Percentiles rank a stretch among this genome's conserved stretches.
Evolutionary conservation across 1,140 invertebrate species (phyloP).

Genomic region (Drosophila serrata): DNA sequence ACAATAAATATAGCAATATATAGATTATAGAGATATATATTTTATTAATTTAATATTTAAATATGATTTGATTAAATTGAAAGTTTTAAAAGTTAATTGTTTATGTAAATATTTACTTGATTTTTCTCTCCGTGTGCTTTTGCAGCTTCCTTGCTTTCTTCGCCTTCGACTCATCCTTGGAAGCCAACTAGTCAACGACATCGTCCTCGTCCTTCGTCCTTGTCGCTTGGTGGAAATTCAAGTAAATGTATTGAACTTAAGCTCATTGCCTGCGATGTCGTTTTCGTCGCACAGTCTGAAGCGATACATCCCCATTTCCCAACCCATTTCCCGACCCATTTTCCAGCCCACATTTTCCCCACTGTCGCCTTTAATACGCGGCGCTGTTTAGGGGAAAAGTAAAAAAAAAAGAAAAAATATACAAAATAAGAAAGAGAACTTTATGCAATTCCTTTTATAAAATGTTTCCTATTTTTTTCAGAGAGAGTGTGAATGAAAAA

Average conservation of each 20-base stretch:
- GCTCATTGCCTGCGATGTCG: slow-evolving; percentile 79
- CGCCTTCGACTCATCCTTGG: slow-evolving; percentile 30
- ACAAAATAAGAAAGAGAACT: slow-evolving; percentile 39
- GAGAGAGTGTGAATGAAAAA: background rate
- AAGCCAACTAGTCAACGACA: slow-evolving; percentile 78
- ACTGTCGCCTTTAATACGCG: slow-evolving; percentile 57
- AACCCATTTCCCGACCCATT: slow-evolving; percentile 5
- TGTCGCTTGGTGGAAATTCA: slow-evolving; percentile 72
- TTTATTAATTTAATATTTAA: background rate
- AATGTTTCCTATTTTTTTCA: slow-evolving; percentile 67
- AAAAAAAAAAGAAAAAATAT: background rate
- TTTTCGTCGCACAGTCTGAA: slow-evolving; percentile 49
- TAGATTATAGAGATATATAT: background rate
- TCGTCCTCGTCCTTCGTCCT: slow-evolving; percentile 55
- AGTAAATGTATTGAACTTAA: slow-evolving; percentile 84
- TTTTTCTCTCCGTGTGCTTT: background rate
- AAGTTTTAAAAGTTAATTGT: background rate
- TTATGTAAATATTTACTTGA: too few relatives aligned
- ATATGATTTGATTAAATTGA: background rate
- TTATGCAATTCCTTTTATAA: slow-evolving; percentile 80
- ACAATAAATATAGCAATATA: background rate
- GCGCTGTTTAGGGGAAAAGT: slow-evolving; percentile 53
- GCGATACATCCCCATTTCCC: slow-evolving; percentile 42
- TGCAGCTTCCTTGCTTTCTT: background rate
- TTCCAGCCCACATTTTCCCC: slow-evolving; percentile 20